Percentiles rank a stretch among this genome's conserved stretches.
These are phyloP conservation scores for Chionis minor DNA, from an alignment of 2,113 vertebrate species.

Conservation along the genomic window DNA sequence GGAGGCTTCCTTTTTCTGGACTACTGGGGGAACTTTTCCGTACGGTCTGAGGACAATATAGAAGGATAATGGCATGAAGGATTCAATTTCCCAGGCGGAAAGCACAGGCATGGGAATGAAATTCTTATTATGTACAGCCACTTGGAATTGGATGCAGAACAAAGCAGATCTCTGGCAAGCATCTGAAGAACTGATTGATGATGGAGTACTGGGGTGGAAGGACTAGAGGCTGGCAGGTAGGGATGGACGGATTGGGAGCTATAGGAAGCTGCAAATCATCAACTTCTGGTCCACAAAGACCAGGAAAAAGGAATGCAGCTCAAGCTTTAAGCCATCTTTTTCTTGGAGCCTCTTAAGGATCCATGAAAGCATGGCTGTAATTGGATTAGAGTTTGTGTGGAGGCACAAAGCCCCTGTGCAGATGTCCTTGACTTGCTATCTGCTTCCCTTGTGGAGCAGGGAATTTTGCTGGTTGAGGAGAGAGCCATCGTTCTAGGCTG, in stretches of 20 bases:
- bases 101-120: not conserved
- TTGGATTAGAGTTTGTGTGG: slow-evolving; percentile 38
- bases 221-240: slow-evolving; percentile 1
- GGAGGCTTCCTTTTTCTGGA: not conserved
- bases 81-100: slow-evolving; percentile 18
- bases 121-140: slow-evolving; percentile 27
- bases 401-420: not conserved
- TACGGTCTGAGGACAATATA: not conserved
- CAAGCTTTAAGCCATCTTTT: slow-evolving; percentile 1
- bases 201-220: not conserved
- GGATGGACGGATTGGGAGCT: not conserved
- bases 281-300: not conserved
- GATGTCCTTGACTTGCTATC: slow-evolving; percentile 7
- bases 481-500: not conserved
- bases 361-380: slow-evolving; percentile 34
- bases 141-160: slow-evolving; percentile 53
- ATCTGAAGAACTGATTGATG: slow-evolving; percentile 34
- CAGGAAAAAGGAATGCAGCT: not conserved
- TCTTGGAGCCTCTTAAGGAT: slow-evolving; percentile 8
- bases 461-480: not conserved
- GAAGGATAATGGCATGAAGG: slow-evolving; percentile 8
- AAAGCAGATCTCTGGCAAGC: slow-evolving; percentile 51
- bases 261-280: not conserved
- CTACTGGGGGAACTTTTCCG: not conserved
- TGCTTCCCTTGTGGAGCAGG: not conserved